A percentile compares a stretch with the other conserved stretches of the same genome.
phyloP scores from a whole-genome alignment of 2,888 invertebrate species.

The Patella depressa region DNA sequence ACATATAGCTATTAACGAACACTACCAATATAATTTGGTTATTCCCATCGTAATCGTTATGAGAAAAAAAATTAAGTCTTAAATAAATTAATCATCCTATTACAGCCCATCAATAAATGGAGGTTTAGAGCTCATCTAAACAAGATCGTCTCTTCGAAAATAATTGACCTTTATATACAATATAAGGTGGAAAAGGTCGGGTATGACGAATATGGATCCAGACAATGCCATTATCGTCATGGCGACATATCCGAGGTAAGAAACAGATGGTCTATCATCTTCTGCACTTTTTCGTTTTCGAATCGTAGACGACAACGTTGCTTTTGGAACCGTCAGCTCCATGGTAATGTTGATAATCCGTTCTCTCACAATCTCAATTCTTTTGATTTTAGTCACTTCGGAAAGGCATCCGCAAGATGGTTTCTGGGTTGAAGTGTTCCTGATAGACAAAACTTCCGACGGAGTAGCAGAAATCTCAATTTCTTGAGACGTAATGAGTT shows the following conservation, averaged over 20 bases:
- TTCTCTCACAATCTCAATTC: neutral
- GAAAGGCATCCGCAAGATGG: neutral
- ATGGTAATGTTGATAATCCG: neutral
- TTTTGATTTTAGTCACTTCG: neutral
- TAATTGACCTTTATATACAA: too few species aligned
- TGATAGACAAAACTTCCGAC: neutral
- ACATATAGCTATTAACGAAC: too few species aligned
- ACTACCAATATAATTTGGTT: too few species aligned
- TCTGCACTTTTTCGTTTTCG: neutral
- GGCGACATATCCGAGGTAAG: neutral
- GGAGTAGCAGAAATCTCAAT: neutral
- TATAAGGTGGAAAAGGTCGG: neutral
- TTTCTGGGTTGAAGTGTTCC: neutral
- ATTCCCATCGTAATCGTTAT: too few species aligned
- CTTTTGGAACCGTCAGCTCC: neutral
- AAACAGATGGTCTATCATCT: slow-evolving; percentile 1
- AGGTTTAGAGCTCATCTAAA: too few species aligned
- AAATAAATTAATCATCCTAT: too few species aligned
- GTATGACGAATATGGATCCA: neutral
- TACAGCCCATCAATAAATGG: too few species aligned
- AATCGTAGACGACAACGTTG: neutral
- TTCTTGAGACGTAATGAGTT: neutral
- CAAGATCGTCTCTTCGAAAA: too few species aligned
- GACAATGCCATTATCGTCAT: neutral
- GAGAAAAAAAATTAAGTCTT: too few species aligned